Evolutionary conservation across 2,797 vertebrate species (phyloP), one percentile per base, ranked within the genome.

Genomic region (Neosalanx taihuensis): DNA sequence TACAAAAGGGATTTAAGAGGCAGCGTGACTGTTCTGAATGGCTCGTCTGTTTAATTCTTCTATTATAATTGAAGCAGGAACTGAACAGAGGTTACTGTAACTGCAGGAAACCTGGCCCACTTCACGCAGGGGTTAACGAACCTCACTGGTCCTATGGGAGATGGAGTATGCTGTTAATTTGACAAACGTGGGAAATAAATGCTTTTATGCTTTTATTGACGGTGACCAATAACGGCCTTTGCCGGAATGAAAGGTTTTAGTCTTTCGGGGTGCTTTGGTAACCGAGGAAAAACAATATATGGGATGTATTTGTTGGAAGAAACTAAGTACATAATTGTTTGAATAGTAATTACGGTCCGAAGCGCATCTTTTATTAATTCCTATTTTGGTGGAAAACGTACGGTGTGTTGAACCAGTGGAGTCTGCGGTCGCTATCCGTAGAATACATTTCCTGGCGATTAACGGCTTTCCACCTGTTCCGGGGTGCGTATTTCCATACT

Each of bases 201-300:
- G 93, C 93, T 94, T 94, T 94, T 93, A 93, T 94, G 93, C 93
- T 93, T 94, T 94, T 94, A 94, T 93, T 94, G 93, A 92, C 79
- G 86, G 92, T 93, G 93, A 93, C 93, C 92, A 93, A 90, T 89
- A 91, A 87, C 91, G 92, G 93, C 93, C 93, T 93, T 93, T 93
- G 91, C 88, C 89, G 90, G 89, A 93, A 93, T 94, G 92, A 94
- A 94, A 94, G 93, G 93, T 93, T 93, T 93, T 93, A 93, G 92
- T 92, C 92, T 93, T 93, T 86, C 89, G 37, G 84, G 92, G 91
- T 91, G 90, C 91, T 92, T 91, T 89, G 90, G 91, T 90, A 90
- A 84, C 74, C 59, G 88, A 89, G 77, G 90, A 88, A 92, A 93
- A 93, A 93, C 91, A 93, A 92, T 93, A 91, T 86, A 88, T 90